Percentiles rank a stretch among this genome's conserved stretches.
Evolutionary conservation across 1,140 invertebrate species (phyloP).

Genomic region (Conus betulinus): DNA sequence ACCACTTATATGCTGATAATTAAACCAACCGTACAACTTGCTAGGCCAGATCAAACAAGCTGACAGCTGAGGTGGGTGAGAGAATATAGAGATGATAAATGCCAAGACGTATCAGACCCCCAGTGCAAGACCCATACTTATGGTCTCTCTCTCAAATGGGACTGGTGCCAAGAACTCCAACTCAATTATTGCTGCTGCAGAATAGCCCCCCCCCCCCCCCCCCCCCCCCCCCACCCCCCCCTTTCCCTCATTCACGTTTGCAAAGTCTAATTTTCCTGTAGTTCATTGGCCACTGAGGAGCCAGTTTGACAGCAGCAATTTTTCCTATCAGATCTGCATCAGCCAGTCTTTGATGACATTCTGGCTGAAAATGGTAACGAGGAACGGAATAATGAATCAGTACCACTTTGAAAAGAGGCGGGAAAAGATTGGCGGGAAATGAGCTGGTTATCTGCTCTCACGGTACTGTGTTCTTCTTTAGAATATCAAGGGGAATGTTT

Average conservation of each 20-base stretch:
- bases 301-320: slow-evolving; percentile 31
- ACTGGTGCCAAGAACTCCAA: background rate
- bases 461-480: background rate
- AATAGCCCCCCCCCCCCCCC: background rate
- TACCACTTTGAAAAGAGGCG: too few relatives aligned
- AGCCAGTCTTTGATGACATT: background rate
- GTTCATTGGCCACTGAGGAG: slow-evolving; percentile 18
- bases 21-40: too few relatives aligned
- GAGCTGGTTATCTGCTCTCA: background rate
- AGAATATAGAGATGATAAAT: too few relatives aligned
- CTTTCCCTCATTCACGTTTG: too few relatives aligned
- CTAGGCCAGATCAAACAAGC: too few relatives aligned
- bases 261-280: slow-evolving; percentile 30
- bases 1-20: too few relatives aligned
- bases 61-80: too few relatives aligned
- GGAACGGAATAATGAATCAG: too few relatives aligned
- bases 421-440: background rate
- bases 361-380: too few relatives aligned
- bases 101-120: background rate
- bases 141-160: background rate
- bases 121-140: slow-evolving; percentile 19
- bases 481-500: background rate
- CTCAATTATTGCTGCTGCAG: slow-evolving; percentile 26
- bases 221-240: too few relatives aligned
- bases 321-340: slow-evolving; percentile 23